Evolutionary conservation across 2,888 invertebrate genomes (phyloP), one percentile per base, ranked within the genome.

Genomic region (Priocnemis perturbator): DNA sequence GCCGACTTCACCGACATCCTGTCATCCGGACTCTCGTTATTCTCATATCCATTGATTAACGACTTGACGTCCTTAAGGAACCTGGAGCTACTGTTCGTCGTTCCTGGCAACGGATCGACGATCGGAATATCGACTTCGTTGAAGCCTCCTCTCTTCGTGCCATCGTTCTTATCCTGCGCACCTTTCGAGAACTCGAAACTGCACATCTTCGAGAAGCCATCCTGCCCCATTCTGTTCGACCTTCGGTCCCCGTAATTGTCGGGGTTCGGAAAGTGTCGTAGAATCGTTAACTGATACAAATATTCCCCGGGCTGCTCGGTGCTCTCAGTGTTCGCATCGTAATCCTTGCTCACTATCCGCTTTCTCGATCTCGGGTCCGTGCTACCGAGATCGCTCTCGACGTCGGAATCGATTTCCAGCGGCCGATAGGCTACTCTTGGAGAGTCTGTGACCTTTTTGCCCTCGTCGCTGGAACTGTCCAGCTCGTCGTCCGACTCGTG

Each of bases 61-160:
- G 79, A 73, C 45, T 76, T 74, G 5, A 81, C 76, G 26, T 70
- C 74, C 21, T 69, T 81, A 57, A 48, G 14, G 7, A 68, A 65
- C 14, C 20, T 45, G 4, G 63, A 19, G 50, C 55, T 15, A 44
- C 23, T 23, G 7, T 2, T 17, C 26, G 57, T 7, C n/a, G 2
- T 2, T 1, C 17, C n/a, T 44, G 69, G 65, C 48, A 74, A 67
- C 19, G 71, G 63, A 14, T 83, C 73, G 2, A 83, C 61, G 19
- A 86, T 73, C 1, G 89, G 89, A 68, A 89, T 87, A 2, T 89
- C 89, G 57, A 89, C 73, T 80, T 89, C 87, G 57, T 89, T 89
- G 56, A 89, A 89, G 67, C 89, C 84, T 0, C 89, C 89, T 48
- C 57, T 80, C 21, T 58, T 69, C 15, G 62, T 52, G n/a, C 59